Percentiles rank a stretch among this genome's conserved stretches.
These are phyloP conservation scores for Lottia gigantea DNA, from an alignment of 2,888 invertebrate species.

Conservation along the genomic window DNA sequence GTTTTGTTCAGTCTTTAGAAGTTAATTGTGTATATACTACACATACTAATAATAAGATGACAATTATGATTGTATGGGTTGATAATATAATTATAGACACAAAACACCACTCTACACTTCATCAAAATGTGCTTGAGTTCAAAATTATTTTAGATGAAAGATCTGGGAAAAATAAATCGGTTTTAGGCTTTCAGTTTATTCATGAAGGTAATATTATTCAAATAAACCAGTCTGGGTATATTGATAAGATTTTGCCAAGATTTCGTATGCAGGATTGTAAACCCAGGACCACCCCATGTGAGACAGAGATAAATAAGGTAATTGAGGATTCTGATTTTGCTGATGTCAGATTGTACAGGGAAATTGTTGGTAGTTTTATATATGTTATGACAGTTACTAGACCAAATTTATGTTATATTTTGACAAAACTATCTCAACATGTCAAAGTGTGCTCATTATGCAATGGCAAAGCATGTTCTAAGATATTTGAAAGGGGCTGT, in stretches of 20 bases:
- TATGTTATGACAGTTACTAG: slow-evolving; percentile 23
- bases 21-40: too few relatives aligned
- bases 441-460: slow-evolving; percentile 8
- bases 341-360: not conserved
- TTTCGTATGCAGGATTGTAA: not conserved
- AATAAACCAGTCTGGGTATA: not conserved
- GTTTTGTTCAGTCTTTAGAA: too few relatives aligned
- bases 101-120: too few relatives aligned
- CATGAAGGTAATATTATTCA: not conserved
- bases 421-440: slow-evolving; percentile 24
- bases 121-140: too few relatives aligned
- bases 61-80: too few relatives aligned
- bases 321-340: not conserved
- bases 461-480: slow-evolving; percentile 19
- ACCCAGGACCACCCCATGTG: not conserved
- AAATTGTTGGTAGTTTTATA: slow-evolving; percentile 19
- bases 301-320: not conserved
- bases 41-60: too few relatives aligned
- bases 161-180: too few relatives aligned
- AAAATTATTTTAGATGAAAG: too few relatives aligned
- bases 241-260: not conserved
- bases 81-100: too few relatives aligned
- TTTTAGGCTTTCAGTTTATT: not conserved
- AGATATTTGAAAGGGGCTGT: slow-evolving; percentile 15
- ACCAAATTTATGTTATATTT: slow-evolving; percentile 17